phyloP scores from a whole-genome alignment of 2,888 invertebrate genomes.

The Harpalus rufipes region DNA sequence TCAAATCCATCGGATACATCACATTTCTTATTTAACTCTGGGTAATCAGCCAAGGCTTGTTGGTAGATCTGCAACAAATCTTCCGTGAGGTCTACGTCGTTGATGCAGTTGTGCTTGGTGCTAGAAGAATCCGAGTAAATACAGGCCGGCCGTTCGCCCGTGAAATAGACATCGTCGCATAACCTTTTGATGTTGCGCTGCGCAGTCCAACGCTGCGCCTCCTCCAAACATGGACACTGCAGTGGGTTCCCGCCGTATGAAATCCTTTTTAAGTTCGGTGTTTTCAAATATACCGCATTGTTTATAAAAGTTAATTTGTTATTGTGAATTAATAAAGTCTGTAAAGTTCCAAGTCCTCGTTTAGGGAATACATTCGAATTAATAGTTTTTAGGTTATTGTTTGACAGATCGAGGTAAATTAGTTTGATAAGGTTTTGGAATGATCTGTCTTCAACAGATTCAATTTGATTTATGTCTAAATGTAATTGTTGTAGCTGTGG shows the following conservation, averaged over 20 bases:
- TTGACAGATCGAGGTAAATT: slow-evolving; percentile 23
- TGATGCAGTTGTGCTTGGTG: neutral
- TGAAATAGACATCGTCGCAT: slow-evolving; percentile 45
- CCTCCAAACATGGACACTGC: slow-evolving; percentile 77
- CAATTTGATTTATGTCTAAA: slow-evolving; percentile 31
- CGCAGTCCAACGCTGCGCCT: slow-evolving; percentile 23
- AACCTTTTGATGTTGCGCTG: slow-evolving; percentile 18
- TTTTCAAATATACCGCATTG: slow-evolving; percentile 76
- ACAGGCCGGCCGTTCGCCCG: slow-evolving; percentile 57
- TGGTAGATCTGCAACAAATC: neutral
- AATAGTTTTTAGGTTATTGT: slow-evolving; percentile 35
- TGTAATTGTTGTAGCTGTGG: neutral
- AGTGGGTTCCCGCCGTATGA: slow-evolving; percentile 84
- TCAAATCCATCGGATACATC: neutral
- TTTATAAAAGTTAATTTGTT: slow-evolving; percentile 51
- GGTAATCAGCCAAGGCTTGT: slow-evolving; percentile 19
- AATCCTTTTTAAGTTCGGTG: slow-evolving; percentile 77
- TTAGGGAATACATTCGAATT: slow-evolving; percentile 43
- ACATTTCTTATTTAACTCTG: slow-evolving; percentile 13
- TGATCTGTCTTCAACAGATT: slow-evolving; percentile 2
- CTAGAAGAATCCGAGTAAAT: slow-evolving; percentile 10
- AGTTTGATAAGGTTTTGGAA: slow-evolving; percentile 5
- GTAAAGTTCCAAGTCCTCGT: slow-evolving; percentile 13
- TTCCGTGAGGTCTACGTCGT: slow-evolving; percentile 9
- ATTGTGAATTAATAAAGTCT: slow-evolving; percentile 42